Conservation (phyloP, 2,113 vertebrate genomes). For the Hippolais icterina region DNA sequence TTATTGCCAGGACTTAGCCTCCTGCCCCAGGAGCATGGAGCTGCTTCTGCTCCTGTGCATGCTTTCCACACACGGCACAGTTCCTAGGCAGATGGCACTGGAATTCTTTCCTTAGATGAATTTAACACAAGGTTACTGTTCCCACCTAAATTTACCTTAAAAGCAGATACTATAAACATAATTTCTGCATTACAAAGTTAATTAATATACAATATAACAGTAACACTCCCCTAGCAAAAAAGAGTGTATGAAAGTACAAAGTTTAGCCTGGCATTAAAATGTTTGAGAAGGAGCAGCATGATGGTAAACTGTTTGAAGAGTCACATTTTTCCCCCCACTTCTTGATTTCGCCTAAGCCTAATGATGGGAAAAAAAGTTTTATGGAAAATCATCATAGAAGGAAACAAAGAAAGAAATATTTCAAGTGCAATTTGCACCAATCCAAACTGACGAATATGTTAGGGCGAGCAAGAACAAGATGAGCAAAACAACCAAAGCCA, state of each 20-base stretch:
- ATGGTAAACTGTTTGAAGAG: neutral
- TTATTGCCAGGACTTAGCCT: neutral
- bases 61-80: rapidly evolving
- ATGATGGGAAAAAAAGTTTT: neutral
- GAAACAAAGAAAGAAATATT: neutral
- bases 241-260: neutral
- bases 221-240: neutral
- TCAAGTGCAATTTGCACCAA: neutral
- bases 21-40: rapidly evolving
- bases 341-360: neutral
- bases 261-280: neutral
- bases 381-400: neutral
- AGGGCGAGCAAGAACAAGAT: neutral
- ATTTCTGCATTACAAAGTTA: neutral
- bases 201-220: neutral
- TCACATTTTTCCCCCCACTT: neutral
- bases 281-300: neutral
- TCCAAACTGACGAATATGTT: neutral
- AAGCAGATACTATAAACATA: neutral
- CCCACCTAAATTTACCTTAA: neutral
- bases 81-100: neutral
- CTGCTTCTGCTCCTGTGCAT: neutral
- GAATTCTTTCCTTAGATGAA: neutral
- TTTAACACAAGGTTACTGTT: neutral
- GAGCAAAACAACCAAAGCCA: neutral